Evolutionary conservation across 2,888 invertebrate species (phyloP).

Genomic region (Drosophila meridiana): DNA sequence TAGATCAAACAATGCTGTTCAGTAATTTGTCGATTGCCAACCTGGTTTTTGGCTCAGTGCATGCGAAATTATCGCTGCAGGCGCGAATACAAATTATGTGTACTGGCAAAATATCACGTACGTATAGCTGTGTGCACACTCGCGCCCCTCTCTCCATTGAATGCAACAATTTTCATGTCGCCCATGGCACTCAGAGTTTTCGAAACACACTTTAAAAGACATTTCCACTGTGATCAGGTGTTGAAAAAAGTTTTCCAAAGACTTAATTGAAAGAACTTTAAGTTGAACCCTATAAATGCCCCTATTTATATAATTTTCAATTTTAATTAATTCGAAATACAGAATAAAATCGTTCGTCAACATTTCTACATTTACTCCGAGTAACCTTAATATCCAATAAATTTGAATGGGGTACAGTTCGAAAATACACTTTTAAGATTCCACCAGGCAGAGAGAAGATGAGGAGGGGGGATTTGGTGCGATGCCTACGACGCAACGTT

Average conservation of each 20-base stretch:
- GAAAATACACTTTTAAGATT: constrained; percentile 45
- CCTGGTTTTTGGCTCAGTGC: constrained; percentile 31
- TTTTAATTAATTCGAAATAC: not conserved
- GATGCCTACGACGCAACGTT: constrained; percentile 40
- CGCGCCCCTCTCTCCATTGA: not conserved
- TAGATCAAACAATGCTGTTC: not conserved
- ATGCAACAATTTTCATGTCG: constrained; percentile 9
- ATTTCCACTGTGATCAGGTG: constrained; percentile 6
- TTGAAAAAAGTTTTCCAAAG: not conserved
- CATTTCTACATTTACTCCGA: not conserved
- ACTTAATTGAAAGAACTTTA: not conserved
- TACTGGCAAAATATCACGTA: constrained; percentile 41
- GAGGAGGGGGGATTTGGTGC: not conserved
- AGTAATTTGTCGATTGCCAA: not conserved
- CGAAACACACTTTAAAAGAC: constrained; percentile 33
- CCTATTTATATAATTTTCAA: not conserved
- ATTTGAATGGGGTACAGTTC: constrained; percentile 31
- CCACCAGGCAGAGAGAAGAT: not conserved
- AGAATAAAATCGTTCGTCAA: not conserved
- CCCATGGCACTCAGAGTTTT: not conserved
- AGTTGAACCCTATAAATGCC: not conserved
- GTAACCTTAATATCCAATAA: not conserved
- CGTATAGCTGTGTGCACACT: not conserved
- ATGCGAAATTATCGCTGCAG: constrained; percentile 29
- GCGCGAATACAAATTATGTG: constrained; percentile 48